Conservation (phyloP, 2,888 invertebrate species). For the Dromius quadrimaculatus region DNA sequence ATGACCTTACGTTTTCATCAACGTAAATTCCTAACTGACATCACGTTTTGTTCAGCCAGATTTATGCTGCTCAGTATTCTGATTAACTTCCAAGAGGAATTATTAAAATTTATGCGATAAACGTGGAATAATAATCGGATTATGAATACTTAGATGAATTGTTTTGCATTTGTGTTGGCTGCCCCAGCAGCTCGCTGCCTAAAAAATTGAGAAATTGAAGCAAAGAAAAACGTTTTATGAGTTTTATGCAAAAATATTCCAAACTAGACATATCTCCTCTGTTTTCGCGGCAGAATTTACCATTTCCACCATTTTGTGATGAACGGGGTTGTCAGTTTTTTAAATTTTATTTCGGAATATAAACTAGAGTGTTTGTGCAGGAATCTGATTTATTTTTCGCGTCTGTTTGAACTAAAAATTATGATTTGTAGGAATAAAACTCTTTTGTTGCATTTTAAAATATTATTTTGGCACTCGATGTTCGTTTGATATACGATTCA, state of each 20-base stretch:
- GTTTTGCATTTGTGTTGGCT: not conserved
- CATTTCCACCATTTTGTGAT: slow-evolving; percentile 31
- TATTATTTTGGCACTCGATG: slow-evolving; percentile 49
- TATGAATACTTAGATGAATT: not conserved
- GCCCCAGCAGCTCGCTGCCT: not conserved
- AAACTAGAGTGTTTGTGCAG: slow-evolving; percentile 45
- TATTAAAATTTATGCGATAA: slow-evolving; percentile 25
- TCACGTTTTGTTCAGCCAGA: not conserved
- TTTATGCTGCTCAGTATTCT: not conserved
- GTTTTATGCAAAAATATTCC: not conserved
- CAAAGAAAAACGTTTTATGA: not conserved
- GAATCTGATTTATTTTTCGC: slow-evolving; percentile 43
- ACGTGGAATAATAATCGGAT: slow-evolving; percentile 9
- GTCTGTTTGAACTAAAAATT: slow-evolving; percentile 45
- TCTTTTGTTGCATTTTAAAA: slow-evolving; percentile 50
- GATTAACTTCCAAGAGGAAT: not conserved
- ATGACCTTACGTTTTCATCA: slow-evolving; percentile 26
- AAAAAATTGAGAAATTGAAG: not conserved
- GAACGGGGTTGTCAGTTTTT: slow-evolving; percentile 41
- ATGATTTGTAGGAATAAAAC: slow-evolving; percentile 48
- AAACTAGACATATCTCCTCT: not conserved
- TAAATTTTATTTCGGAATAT: slow-evolving; percentile 45
- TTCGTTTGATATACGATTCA: slow-evolving; percentile 38
- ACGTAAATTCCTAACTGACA: slow-evolving; percentile 4
- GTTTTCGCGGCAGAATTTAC: slow-evolving; percentile 23